phyloP scores from a whole-genome alignment of 2,797 vertebrate genomes.

The Astyanax mexicanus region DNA sequence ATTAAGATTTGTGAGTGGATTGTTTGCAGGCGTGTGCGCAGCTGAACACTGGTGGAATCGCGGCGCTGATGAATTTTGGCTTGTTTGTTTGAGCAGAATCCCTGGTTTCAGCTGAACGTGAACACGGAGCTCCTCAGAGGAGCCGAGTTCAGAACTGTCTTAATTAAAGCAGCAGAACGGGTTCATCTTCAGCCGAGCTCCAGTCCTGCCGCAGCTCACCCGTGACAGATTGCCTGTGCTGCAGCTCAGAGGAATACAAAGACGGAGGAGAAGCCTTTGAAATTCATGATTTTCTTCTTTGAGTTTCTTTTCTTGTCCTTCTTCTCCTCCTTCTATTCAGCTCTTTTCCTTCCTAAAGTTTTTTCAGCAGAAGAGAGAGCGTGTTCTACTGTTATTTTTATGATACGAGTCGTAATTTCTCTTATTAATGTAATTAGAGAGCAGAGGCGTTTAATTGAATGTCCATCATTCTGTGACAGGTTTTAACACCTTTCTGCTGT shows the following conservation, averaged over 20 bases:
- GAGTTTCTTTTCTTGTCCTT: constrained; percentile 37
- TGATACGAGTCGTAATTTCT: neutral
- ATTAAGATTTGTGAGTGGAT: neutral
- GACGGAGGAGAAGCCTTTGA: constrained; percentile 25
- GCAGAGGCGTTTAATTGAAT: neutral
- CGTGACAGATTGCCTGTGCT: constrained; percentile 69
- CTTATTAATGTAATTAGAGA: neutral
- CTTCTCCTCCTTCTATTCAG: neutral
- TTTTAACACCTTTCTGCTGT: too few species aligned
- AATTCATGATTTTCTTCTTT: constrained; percentile 41
- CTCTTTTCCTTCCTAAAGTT: constrained; percentile 37
- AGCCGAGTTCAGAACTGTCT: constrained; percentile 62
- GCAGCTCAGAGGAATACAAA: constrained; percentile 25
- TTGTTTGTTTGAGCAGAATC: constrained; percentile 33
- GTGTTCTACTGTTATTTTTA: constrained; percentile 7
- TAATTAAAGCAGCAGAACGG: constrained; percentile 63
- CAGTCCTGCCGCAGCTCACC: constrained; percentile 65
- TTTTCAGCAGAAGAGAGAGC: constrained; percentile 37
- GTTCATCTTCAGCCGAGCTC: constrained; percentile 63
- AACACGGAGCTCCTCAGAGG: constrained; percentile 35
- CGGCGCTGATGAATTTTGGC: neutral
- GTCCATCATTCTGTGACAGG: neutral
- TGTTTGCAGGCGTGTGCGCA: neutral
- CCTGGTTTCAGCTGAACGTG: constrained; percentile 21
- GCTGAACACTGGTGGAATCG: neutral